phyloP scores from a whole-genome alignment of 1,140 invertebrate genomes.

The Pomacea maculata region DNA sequence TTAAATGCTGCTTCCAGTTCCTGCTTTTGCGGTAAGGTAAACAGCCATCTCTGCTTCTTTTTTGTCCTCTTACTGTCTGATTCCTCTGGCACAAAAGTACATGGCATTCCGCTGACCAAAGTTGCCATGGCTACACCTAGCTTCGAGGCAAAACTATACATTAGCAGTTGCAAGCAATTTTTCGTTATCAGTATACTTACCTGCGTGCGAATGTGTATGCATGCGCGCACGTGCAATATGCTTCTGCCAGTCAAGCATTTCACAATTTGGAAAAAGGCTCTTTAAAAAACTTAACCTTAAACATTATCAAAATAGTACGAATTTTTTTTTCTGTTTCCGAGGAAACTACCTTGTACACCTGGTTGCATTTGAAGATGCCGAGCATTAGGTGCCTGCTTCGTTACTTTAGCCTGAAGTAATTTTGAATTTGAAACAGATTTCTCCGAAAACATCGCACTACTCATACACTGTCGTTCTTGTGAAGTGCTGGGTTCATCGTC shows the following conservation, averaged over 20 bases:
- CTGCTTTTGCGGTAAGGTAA: neutral
- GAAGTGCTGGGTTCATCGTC: neutral
- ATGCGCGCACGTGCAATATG: neutral
- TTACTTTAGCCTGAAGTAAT: neutral
- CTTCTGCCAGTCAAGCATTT: neutral
- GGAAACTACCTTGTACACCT: neutral
- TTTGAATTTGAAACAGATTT: neutral
- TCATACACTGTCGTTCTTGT: neutral
- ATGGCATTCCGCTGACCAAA: too few species aligned
- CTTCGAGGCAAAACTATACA: too few species aligned
- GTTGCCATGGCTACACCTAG: too few species aligned
- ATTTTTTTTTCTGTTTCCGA: too few species aligned
- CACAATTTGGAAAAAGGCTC: neutral
- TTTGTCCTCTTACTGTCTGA: neutral
- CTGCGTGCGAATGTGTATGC: neutral
- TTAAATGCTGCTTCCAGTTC: conserved; percentile 3
- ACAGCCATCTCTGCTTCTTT: neutral
- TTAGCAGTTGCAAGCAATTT: too few species aligned
- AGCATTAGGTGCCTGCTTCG: neutral
- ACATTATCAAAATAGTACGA: too few species aligned
- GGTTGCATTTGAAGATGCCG: neutral
- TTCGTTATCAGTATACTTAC: too few species aligned
- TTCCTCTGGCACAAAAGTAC: too few species aligned
- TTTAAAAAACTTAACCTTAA: neutral
- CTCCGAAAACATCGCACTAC: neutral